These are phyloP conservation scores for Channa striata DNA, from an alignment of 2,797 vertebrate species.

Conservation along the genomic window DNA sequence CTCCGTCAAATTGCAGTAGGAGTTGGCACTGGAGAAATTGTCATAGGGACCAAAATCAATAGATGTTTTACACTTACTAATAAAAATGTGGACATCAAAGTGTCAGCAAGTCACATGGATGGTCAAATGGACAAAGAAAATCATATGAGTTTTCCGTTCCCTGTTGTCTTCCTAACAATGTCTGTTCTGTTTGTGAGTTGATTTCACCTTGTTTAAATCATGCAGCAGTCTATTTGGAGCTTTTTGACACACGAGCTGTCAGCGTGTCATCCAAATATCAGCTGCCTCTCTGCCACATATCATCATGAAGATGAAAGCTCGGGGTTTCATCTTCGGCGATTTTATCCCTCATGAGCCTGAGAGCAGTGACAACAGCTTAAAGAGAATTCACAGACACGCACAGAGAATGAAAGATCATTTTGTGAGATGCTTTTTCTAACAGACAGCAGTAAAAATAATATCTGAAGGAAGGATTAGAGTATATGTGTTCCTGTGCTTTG, in stretches of 20 bases:
- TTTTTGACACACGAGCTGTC: slow-evolving; percentile 54
- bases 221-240: slow-evolving; percentile 47
- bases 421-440: slow-evolving; percentile 36
- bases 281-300: slow-evolving; percentile 48
- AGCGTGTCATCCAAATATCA: slow-evolving; percentile 54
- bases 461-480: slow-evolving; percentile 63
- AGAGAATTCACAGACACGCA: slow-evolving; percentile 44
- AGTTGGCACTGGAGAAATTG: not conserved
- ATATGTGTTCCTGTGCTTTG: slow-evolving; percentile 49
- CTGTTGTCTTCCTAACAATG: slow-evolving; percentile 17
- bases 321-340: slow-evolving; percentile 34
- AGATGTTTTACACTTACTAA: not conserved
- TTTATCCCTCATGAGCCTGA: slow-evolving; percentile 58
- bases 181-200: slow-evolving; percentile 34
- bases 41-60: not conserved
- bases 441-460: slow-evolving; percentile 58
- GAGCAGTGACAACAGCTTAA: slow-evolving; percentile 57
- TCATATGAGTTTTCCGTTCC: not conserved
- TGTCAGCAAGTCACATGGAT: no score
- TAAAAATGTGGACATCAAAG: no score
- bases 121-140: no score
- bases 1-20: no score
- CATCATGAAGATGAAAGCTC: slow-evolving; percentile 64
- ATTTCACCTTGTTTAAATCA: slow-evolving; percentile 65
- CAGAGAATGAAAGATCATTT: slow-evolving; percentile 43